Evolutionary conservation across 2,113 vertebrate genomes (phyloP), one percentile per base, ranked within the genome.

Genomic region (Nesoenas mayeri): DNA sequence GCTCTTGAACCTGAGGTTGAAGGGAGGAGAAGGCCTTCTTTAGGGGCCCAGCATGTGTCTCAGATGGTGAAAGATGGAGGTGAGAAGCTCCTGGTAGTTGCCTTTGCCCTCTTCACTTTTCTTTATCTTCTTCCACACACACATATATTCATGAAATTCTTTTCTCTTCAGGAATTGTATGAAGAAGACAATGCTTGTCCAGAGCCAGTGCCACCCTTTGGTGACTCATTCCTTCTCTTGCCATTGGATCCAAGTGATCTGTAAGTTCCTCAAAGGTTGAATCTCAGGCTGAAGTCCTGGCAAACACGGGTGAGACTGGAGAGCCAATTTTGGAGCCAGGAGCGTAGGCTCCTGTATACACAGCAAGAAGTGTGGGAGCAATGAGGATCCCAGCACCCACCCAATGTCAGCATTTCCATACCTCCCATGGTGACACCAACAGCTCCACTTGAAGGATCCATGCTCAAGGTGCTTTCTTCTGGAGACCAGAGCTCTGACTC

Each of bases 361-460:
- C n/a, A 77, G 77, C 32, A 61, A 86, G 62, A 86, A 8, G 32
- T 0, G 0, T 48, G 54, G 26, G 19, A 29, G 32, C 62, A 75
- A 8, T 15, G 44, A 77, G 20, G 32, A 79, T 12, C 10, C 19
- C 53, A 56, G 42, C 19, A 42, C 19, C 50, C 22, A n/a, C 21
- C 21, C 21, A 42, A 7, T 20, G 5, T 34, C 72, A 73, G 7
- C 50, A 40, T 78, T 78, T 54, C 40, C 9, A 4, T 48, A 57
- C 4, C 15, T 66, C 28, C 24, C 25, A 32, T 0, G 0, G 60
- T 34, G 28, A n/a, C 78, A 48, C 5, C 0, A 2, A 36, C 34
- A 53, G 42, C 36, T 57, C 24, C 20, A n/a, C 6, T 13, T 56
- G 51, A 57, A 78, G 34, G 0, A 54, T 36, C 18, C 21, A 9